Conservation (phyloP, 2,888 invertebrate species). For the Eupelmus urozonus region DNA sequence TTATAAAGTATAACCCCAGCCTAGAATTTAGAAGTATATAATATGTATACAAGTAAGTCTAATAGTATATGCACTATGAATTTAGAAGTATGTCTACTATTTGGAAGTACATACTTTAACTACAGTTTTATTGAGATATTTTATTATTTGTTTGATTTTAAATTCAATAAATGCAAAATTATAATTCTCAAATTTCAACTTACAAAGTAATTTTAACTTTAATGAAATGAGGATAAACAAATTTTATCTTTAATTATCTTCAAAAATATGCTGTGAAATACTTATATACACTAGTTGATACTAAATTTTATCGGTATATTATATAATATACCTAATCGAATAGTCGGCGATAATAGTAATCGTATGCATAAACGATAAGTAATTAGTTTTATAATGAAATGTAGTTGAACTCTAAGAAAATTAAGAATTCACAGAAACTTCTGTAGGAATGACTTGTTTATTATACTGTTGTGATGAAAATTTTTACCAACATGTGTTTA, state of each 20-base stretch:
- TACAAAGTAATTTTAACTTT: neutral
- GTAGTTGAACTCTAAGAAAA: conserved; percentile 14
- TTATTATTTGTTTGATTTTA: no score
- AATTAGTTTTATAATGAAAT: conserved; percentile 33
- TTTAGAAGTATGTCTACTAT: no score
- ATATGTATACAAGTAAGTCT: no score
- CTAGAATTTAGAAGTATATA: no score
- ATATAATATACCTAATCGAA: conserved; percentile 53
- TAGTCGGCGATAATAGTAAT: conserved; percentile 42
- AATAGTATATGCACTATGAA: no score
- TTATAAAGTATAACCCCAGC: no score
- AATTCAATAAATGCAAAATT: neutral
- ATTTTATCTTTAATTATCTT: neutral
- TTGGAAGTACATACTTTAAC: no score
- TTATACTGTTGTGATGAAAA: no score
- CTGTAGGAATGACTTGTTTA: no score
- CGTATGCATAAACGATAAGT: conserved; percentile 1
- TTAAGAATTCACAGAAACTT: neutral
- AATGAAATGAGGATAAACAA: neutral
- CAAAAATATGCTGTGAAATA: conserved; percentile 23
- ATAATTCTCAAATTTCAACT: neutral
- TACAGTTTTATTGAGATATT: no score
- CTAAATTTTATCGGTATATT: conserved; percentile 46
- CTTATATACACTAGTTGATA: conserved; percentile 24
- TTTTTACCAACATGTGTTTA: no score